Evolutionary conservation across 2,113 vertebrate species (phyloP), one percentile per base, ranked within the genome.

Genomic region (Macrotus californicus): DNA sequence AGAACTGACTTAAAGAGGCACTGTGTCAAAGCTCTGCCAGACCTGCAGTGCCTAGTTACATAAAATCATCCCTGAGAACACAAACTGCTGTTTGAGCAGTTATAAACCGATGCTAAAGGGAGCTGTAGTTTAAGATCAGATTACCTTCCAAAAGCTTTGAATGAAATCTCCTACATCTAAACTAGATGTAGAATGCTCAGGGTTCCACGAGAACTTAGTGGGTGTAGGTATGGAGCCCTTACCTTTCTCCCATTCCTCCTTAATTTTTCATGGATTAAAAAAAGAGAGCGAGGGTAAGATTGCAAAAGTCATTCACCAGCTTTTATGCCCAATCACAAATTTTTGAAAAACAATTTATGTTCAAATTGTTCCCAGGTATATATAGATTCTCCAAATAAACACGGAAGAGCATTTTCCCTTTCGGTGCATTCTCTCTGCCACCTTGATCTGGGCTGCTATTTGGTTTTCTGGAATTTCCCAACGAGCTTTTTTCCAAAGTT

Each of bases 281-380:
- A 61, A 11, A n/a, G 31, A 54, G 24, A 48, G 22, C 16, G 14
- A n/a, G 66, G 91, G 89, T 97, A 94, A 69, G 84, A 81, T 67
- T 76, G 88, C 52, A 94, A 92, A 98, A 96, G 3, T 36, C 83
- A 64, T 69, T 97, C 92, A n/a, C 34, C 89, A 94, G 92, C 34
- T 96, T 96, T 93, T 97, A 95, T 87, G 29, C n/a, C 75, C 61
- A 87, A 87, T 69, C 91, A 95, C 24, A 91, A 80, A 84, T 73
- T 96, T 97, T 93, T 92, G 0, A 95, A 97, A 84, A 97, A 96
- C 52, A 73, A 95, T 94, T 97, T 96, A 69, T 96, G 97, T 83
- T 83, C 92, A 91, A 96, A 41, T 75, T 75, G 79, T 21, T 96
- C 92, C 89, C 84, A 96, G 66, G 86, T 94, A 91, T 11, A 96